Evolutionary conservation across 1,140 invertebrate genomes (phyloP).

Genomic region (Temnothorax curvispinosus): DNA sequence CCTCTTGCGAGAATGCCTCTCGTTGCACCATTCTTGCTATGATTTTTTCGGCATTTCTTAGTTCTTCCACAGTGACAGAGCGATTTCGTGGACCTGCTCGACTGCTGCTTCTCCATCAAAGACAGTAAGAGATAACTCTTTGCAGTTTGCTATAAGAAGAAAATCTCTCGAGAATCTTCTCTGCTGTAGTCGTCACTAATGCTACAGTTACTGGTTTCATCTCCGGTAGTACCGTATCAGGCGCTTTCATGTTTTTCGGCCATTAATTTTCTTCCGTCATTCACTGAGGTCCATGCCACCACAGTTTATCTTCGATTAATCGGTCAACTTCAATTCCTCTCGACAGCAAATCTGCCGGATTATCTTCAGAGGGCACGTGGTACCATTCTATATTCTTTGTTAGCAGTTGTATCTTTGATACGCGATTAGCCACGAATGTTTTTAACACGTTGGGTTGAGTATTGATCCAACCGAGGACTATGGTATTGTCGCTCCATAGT

Average conservation of each 20-base stretch:
- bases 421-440: neutral
- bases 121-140: neutral
- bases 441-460: neutral
- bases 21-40: neutral
- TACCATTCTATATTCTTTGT: neutral
- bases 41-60: neutral
- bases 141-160: neutral
- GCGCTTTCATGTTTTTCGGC: neutral
- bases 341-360: neutral
- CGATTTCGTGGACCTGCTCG: neutral
- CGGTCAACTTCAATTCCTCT: neutral
- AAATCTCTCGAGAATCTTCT: neutral
- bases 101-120: neutral
- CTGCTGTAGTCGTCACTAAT: neutral
- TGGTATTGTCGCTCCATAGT: neutral
- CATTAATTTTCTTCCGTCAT: neutral
- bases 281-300: slow-evolving; percentile 10
- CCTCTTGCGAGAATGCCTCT: neutral
- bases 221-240: neutral
- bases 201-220: neutral
- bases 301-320: neutral
- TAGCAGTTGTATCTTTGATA: too few species aligned
- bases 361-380: neutral
- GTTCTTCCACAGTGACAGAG: neutral
- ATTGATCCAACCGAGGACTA: neutral